Conservation (phyloP, 2,888 invertebrate species). For the Sesia bembeciformis region DNA sequence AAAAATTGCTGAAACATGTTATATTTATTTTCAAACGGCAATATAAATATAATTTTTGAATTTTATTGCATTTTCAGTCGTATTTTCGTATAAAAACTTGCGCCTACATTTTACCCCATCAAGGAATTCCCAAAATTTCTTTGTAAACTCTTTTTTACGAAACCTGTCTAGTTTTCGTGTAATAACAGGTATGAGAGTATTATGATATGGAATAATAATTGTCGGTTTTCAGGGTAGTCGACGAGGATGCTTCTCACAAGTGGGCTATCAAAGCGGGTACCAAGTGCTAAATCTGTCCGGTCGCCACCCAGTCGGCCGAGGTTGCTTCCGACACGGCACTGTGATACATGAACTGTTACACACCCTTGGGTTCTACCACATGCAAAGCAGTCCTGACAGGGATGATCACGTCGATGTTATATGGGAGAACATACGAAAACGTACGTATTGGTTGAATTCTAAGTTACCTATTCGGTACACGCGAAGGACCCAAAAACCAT, state of each 20-base stretch:
- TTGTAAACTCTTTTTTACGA: too few relatives aligned
- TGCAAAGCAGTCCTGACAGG: constrained; percentile 85
- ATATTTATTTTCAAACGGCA: too few relatives aligned
- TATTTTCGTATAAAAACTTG: too few relatives aligned
- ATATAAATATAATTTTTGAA: too few relatives aligned
- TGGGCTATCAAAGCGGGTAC: constrained; percentile 63
- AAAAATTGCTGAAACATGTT: too few relatives aligned
- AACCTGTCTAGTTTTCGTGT: too few relatives aligned
- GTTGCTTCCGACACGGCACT: constrained; percentile 78
- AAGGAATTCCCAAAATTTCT: too few relatives aligned
- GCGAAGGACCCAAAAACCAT: too few relatives aligned
- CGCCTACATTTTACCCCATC: too few relatives aligned
- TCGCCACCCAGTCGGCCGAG: constrained; percentile 70
- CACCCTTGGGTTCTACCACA: constrained; percentile 87
- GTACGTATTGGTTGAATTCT: constrained; percentile 38
- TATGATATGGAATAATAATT: too few relatives aligned
- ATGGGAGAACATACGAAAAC: constrained; percentile 80
- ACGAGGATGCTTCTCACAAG: constrained; percentile 65
- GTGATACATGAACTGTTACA: constrained; percentile 86
- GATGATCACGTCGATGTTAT: constrained; percentile 83
- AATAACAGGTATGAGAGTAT: too few relatives aligned
- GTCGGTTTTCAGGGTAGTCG: constrained; percentile 41
- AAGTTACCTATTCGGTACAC: not conserved
- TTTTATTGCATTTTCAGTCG: too few relatives aligned
- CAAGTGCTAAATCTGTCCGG: constrained; percentile 74